Percentiles rank a stretch among this genome's conserved stretches.
These are phyloP conservation scores for Smutsia gigantea DNA, from an alignment of 2,797 vertebrate species.

Conservation along the genomic window DNA sequence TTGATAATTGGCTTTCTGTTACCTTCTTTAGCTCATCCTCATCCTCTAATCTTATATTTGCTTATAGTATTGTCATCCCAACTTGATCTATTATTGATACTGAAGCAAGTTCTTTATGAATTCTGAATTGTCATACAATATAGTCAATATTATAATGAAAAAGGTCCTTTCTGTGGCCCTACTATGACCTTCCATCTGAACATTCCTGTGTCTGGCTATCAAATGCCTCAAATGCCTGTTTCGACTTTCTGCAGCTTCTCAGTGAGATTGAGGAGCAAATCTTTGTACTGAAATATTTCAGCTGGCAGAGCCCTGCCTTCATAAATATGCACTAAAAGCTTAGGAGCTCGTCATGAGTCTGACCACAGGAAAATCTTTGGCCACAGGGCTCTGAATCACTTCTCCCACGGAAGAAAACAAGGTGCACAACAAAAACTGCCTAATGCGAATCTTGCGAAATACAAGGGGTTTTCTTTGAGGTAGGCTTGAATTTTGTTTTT, in stretches of 20 bases:
- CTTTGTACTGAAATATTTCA: not conserved
- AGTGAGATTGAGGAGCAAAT: not conserved
- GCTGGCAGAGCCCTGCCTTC: not conserved
- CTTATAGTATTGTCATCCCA: not conserved
- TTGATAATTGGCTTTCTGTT: not conserved
- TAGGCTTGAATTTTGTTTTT: not conserved
- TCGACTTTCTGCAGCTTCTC: not conserved
- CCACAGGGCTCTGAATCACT: not conserved
- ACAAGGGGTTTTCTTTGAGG: not conserved
- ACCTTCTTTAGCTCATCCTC: not conserved
- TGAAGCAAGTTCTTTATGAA: not conserved
- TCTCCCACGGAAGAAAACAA: not conserved
- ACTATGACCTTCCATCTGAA: not conserved
- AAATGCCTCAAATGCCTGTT: not conserved
- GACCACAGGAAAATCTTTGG: not conserved
- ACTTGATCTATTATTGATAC: not conserved
- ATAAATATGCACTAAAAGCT: not conserved
- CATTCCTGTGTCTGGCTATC: not conserved
- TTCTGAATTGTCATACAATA: not conserved
- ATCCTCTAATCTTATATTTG: not conserved
- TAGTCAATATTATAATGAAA: not conserved
- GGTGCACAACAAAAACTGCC: not conserved
- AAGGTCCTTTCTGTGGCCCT: not conserved
- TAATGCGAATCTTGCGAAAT: not conserved
- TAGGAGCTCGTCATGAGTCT: not conserved